Evolutionary conservation across 2,113 vertebrate species (phyloP), one percentile per base, ranked within the genome.

Genomic region (Engystomops pustulosus): DNA sequence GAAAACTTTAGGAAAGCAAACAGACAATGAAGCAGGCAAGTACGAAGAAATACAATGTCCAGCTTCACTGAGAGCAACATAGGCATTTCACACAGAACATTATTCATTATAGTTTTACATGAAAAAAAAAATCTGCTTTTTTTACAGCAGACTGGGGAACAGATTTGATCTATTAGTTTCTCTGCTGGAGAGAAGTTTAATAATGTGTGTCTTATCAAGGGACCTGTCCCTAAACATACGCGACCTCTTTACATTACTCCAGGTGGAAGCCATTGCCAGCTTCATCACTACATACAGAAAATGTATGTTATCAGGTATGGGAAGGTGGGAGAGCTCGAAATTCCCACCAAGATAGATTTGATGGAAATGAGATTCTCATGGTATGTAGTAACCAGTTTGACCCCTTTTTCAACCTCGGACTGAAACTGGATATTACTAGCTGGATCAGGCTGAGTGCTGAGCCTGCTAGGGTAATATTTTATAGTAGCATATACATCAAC

Each of bases 351-450:
- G 45, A 41, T 53, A 0, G 12, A 71, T 71, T 25, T 41, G 23
- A 55, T 62, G 36, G 30, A 47, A 74, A 74, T 41, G 12, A 82
- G 51, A 72, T 82, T 68, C 69, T 55, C 67, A 82, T 74, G 49
- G 69, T 58, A 82, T 82, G 68, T 82, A 53, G 69, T 60, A 74
- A 76, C 62, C 30, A 69, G 58, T 68, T n/a, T 84, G 82, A 84
- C 60, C 82, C 45, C 41, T 77, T 69, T 25, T 34, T 62, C 53
- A 74, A 82, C 36, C 69, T 68, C 17, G 0, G 8, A 68, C 30
- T 62, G 72, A 65, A 84, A 84, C 82, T 84, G 72, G 82, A 78
- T 84, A 68, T 68, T 68, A 78, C 82, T 84, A 84, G 72, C 60
- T 69, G 12, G 25, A 77, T 44, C 82, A 84, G 49, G 72, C 47